These are phyloP conservation scores for Epizoanthus illoricatus DNA, from an alignment of 92 coral and sea anemone species.

Conservation along the genomic window DNA sequence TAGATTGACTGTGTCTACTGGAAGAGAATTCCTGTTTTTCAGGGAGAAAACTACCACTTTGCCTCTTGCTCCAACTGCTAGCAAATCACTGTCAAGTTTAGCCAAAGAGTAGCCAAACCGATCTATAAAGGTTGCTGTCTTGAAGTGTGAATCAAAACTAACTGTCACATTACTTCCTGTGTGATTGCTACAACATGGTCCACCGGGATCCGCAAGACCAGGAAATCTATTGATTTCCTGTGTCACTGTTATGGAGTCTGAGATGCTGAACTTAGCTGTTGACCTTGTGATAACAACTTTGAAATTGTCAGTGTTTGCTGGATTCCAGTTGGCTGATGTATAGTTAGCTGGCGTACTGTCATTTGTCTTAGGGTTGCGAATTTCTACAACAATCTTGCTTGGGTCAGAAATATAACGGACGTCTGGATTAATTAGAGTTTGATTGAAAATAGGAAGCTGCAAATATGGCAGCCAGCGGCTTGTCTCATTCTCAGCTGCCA, in stretches of 20 bases:
- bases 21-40: slow-evolving; percentile 1
- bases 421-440: slow-evolving; percentile 47
- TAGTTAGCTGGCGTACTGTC: not conserved
- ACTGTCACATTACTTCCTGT: slow-evolving; percentile 25
- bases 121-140: slow-evolving; percentile 58
- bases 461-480: slow-evolving; percentile 59
- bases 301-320: slow-evolving; percentile 17
- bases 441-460: slow-evolving; percentile 50
- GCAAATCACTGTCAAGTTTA: slow-evolving; percentile 40
- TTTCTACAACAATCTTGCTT: slow-evolving; percentile 40
- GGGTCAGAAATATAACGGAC: slow-evolving; percentile 62
- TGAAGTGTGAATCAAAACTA: slow-evolving; percentile 70
- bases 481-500: slow-evolving; percentile 28
- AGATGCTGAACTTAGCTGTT: slow-evolving; percentile 15
- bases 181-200: slow-evolving; percentile 69
- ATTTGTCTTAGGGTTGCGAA: slow-evolving; percentile 22
- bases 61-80: slow-evolving; percentile 60
- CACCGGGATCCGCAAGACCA: slow-evolving; percentile 57
- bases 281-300: slow-evolving; percentile 26
- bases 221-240: slow-evolving; percentile 46
- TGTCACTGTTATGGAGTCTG: slow-evolving; percentile 15
- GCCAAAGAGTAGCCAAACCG: slow-evolving; percentile 73
- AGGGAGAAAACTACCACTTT: slow-evolving; percentile 59
- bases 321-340: not conserved
- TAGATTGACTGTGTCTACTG: not conserved